A percentile compares a stretch with the other conserved stretches of the same genome.
phyloP scores from a whole-genome alignment of 1,140 invertebrate genomes.

The Caenorhabditis tropicalis region DNA sequence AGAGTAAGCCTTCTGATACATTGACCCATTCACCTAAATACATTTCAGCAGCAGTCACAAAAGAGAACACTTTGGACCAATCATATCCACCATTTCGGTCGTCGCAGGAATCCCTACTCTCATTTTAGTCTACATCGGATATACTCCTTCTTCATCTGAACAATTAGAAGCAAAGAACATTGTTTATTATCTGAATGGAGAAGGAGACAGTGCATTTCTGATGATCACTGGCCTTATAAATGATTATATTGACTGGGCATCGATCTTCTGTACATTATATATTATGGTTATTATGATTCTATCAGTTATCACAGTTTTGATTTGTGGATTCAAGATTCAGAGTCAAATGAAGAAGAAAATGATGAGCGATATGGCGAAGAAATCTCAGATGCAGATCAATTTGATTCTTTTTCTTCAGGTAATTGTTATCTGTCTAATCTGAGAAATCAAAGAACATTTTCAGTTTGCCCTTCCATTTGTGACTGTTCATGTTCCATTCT shows the following conservation, averaged over 20 bases:
- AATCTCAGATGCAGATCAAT: background rate
- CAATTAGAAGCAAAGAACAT: background rate
- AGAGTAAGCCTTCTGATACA: background rate
- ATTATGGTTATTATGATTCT: background rate
- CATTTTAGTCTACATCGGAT: background rate
- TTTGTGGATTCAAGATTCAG: background rate
- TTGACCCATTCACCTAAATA: background rate
- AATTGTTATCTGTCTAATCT: background rate
- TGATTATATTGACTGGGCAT: background rate
- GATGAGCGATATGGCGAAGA: slow-evolving; percentile 4
- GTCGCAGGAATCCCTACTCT: background rate
- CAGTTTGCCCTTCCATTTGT: background rate
- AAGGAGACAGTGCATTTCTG: slow-evolving; percentile 4
- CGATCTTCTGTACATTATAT: background rate
- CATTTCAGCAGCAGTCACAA: slow-evolving; percentile 8
- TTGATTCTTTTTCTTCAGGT: slow-evolving; percentile 25
- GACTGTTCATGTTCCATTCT: slow-evolving; percentile 12
- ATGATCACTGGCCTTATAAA: background rate
- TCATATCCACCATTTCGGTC: background rate
- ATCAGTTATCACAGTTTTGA: background rate
- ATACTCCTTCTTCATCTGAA: background rate
- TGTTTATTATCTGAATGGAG: slow-evolving; percentile 23
- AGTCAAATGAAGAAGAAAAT: slow-evolving; percentile 8
- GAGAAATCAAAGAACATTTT: background rate
- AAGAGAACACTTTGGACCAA: background rate